phyloP scores from a whole-genome alignment of 2,888 invertebrate genomes.

The Drosophila buzzatii region DNA sequence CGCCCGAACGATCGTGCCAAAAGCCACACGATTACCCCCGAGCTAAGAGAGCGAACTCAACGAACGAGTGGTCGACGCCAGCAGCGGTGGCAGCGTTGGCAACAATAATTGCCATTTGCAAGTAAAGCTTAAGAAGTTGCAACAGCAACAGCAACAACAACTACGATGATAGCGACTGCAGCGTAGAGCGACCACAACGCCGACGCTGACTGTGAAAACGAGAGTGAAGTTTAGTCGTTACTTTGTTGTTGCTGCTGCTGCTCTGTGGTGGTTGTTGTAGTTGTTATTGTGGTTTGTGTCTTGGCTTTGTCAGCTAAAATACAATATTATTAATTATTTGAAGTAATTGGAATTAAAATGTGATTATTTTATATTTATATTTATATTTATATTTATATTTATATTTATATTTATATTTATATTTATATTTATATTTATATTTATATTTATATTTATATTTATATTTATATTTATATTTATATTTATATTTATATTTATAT shows the following conservation, averaged over 20 bases:
- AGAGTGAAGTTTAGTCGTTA: constrained; percentile 75
- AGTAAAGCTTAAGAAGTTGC: constrained; percentile 70
- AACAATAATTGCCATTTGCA: constrained; percentile 36
- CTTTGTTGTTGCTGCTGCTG: constrained; percentile 39
- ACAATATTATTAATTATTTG: neutral
- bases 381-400: neutral
- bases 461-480: too few relatives aligned
- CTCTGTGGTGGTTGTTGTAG: neutral
- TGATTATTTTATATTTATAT: neutral
- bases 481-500: too few relatives aligned
- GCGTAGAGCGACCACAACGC: constrained; percentile 31
- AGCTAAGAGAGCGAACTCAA: constrained; percentile 41
- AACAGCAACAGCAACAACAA: constrained; percentile 17
- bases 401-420: too few relatives aligned
- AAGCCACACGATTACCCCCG: constrained; percentile 48
- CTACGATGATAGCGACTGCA: neutral
- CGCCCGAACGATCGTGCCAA: constrained; percentile 78
- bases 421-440: too few relatives aligned
- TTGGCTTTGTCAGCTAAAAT: constrained; percentile 23
- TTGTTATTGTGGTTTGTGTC: constrained; percentile 50
- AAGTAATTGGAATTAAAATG: neutral
- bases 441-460: too few relatives aligned
- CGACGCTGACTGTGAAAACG: constrained; percentile 56
- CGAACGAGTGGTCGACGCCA: constrained; percentile 60
- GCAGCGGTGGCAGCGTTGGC: constrained; percentile 11